A percentile compares a stretch with the other conserved stretches of the same genome.
These are phyloP conservation scores for Epinephelus coioides DNA, from an alignment of 2,797 vertebrate genomes.

Conservation along the genomic window DNA sequence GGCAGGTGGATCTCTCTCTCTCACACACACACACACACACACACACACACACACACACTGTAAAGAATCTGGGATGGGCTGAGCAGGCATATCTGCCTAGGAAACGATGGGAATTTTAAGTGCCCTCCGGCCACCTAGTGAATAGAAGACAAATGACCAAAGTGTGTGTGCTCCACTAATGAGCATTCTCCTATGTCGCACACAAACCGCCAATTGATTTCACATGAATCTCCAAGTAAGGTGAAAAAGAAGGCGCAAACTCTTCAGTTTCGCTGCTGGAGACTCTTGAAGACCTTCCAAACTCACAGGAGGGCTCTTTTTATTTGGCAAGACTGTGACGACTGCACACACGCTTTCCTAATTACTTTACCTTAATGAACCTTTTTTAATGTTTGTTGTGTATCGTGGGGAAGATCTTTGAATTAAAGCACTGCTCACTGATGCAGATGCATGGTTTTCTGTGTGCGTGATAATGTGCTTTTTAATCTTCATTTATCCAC, in stretches of 20 bases:
- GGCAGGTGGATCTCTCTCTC: slow-evolving; percentile 54
- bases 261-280: slow-evolving; percentile 63
- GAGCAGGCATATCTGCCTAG: slow-evolving; percentile 78
- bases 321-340: slow-evolving; percentile 59
- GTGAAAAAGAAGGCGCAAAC: slow-evolving; percentile 49
- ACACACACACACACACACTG: slow-evolving; percentile 26
- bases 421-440: slow-evolving; percentile 73
- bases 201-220: slow-evolving; percentile 80
- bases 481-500: slow-evolving; percentile 43
- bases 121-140: slow-evolving; percentile 77
- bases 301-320: slow-evolving; percentile 65
- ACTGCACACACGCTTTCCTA: slow-evolving; percentile 63
- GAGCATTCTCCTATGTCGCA: slow-evolving; percentile 79
- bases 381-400: slow-evolving; percentile 69
- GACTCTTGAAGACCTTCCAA: slow-evolving; percentile 67
- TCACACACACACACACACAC: neutral
- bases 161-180: slow-evolving; percentile 75
- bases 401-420: slow-evolving; percentile 66
- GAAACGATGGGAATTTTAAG: slow-evolving; percentile 77
- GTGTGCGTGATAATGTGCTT: slow-evolving; percentile 15
- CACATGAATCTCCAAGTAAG: slow-evolving; percentile 71
- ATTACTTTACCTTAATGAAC: slow-evolving; percentile 80
- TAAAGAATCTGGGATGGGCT: slow-evolving; percentile 55
- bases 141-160: slow-evolving; percentile 84
- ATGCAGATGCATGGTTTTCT: slow-evolving; percentile 30